Evolutionary conservation across 1,140 invertebrate genomes (phyloP).

Genomic region (Heliconius himera): DNA sequence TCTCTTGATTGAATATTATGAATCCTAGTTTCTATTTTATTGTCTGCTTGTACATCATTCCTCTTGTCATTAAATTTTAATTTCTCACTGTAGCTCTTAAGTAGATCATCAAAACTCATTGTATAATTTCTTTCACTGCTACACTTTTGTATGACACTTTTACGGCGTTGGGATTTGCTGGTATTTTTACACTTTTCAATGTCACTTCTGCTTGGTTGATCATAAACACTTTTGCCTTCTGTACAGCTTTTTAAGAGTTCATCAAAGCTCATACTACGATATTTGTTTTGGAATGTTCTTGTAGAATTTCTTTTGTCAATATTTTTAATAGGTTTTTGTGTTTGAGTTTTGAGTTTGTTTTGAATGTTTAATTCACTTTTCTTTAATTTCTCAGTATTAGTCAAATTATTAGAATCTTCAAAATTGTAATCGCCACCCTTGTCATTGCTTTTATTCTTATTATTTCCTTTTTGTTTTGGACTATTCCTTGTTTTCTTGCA

Average conservation of each 20-base stretch:
- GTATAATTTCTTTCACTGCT: not conserved
- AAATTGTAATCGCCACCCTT: not conserved
- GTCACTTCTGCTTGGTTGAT: conserved; percentile 16
- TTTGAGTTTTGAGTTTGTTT: not conserved
- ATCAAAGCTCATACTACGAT: not conserved
- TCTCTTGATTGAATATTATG: not conserved
- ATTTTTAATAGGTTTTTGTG: not conserved
- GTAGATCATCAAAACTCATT: conserved; percentile 4
- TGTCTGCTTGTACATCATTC: not conserved
- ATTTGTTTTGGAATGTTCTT: not conserved
- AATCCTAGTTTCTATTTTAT: not conserved
- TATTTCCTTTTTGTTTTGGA: not conserved
- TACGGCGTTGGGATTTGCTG: not conserved
- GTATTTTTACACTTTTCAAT: conserved; percentile 12
- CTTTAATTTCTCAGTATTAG: not conserved
- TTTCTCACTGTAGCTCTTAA: conserved; percentile 1
- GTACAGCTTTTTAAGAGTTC: conserved; percentile 1
- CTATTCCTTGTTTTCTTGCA: not conserved
- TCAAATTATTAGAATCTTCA: not conserved
- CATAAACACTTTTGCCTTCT: not conserved
- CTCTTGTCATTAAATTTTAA: not conserved
- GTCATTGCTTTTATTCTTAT: not conserved
- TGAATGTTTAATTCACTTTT: not conserved
- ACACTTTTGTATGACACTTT: conserved; percentile 10
- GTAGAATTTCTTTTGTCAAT: not conserved